Evolutionary conservation across 2,113 vertebrate genomes (phyloP).

Genomic region (Calyptomena viridis): DNA sequence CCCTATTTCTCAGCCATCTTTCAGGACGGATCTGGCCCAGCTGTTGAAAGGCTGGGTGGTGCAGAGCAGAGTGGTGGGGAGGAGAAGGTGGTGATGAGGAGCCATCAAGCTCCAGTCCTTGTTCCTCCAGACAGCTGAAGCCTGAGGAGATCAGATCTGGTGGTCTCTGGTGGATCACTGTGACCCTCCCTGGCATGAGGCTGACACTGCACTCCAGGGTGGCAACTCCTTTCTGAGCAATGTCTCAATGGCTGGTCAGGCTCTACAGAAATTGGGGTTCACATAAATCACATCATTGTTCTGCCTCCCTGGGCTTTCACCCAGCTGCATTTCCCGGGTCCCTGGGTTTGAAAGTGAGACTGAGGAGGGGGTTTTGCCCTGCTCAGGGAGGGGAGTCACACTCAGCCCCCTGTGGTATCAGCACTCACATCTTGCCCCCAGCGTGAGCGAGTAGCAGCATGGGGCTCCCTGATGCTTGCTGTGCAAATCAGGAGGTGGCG

Average conservation of each 20-base stretch:
- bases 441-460: rapidly evolving
- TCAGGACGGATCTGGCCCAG: neutral
- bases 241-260: neutral
- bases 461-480: neutral
- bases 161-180: no score
- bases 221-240: neutral
- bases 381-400: neutral
- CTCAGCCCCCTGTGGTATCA: rapidly evolving
- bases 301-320: neutral
- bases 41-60: neutral
- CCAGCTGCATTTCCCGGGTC: rapidly evolving
- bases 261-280: neutral
- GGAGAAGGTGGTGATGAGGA: neutral
- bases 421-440: rapidly evolving
- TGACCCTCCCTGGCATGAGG: neutral
- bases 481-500: neutral
- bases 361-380: neutral
- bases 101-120: neutral
- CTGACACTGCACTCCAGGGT: neutral
- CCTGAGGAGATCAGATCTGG: neutral
- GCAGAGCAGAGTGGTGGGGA: neutral
- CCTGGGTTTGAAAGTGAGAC: neutral
- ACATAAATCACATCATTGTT: neutral
- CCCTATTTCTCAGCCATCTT: neutral
- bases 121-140: neutral